phyloP scores from a whole-genome alignment of 2,113 vertebrate genomes.

The Climacteris rufus region DNA sequence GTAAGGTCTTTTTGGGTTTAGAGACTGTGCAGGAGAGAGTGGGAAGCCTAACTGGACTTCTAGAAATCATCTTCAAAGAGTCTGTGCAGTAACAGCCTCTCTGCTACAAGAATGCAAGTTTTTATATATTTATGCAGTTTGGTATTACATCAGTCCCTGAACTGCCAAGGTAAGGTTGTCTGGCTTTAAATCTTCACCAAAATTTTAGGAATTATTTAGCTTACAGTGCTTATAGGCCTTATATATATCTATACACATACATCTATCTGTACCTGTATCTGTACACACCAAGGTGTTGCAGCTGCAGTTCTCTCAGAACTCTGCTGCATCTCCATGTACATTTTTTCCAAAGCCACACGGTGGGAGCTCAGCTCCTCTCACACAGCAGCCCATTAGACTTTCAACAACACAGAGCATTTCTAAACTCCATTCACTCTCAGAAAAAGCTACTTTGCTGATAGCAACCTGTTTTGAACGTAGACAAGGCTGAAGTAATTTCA shows the following conservation, averaged over 20 bases:
- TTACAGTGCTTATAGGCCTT: neutral
- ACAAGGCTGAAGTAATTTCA: neutral
- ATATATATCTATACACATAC: neutral
- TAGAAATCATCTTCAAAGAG: neutral
- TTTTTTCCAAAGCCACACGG: neutral
- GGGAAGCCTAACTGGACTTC: neutral
- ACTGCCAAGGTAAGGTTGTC: neutral
- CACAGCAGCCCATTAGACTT: neutral
- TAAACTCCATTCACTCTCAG: neutral
- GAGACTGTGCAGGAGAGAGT: neutral
- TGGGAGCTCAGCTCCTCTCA: neutral
- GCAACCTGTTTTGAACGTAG: neutral
- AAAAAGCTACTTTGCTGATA: neutral
- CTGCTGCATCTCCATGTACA: fast-evolving
- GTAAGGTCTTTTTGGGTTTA: neutral
- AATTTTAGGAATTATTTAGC: neutral
- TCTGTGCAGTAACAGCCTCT: neutral
- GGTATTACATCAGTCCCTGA: neutral
- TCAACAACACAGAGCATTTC: neutral
- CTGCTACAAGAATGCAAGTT: neutral
- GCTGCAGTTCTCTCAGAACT: neutral
- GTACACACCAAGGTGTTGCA: neutral
- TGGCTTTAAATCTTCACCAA: neutral
- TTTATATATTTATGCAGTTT: neutral
- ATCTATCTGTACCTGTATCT: neutral